A percentile compares a stretch with the other conserved stretches of the same genome.
These are phyloP conservation scores for Oreochromis grahami DNA, from an alignment of 2,797 vertebrate genomes.

Conservation along the genomic window DNA sequence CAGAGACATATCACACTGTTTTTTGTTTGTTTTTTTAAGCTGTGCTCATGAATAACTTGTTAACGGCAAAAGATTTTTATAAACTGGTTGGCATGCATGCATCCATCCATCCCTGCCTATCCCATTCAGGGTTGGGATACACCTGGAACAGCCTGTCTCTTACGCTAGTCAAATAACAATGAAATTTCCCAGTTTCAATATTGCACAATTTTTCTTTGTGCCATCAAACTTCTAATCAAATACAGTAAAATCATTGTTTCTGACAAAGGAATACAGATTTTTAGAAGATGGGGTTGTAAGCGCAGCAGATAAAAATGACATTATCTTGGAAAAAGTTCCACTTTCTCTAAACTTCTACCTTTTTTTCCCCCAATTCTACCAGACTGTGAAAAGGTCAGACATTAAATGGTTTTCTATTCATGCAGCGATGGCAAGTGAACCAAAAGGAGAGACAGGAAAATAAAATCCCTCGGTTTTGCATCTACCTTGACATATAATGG, in stretches of 20 bases:
- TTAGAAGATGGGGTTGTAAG: not conserved
- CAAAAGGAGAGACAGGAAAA: conserved; percentile 25
- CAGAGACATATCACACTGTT: not conserved
- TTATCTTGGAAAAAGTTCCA: conserved; percentile 20
- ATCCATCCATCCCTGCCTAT: not conserved
- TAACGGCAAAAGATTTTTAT: not conserved
- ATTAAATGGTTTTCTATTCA: conserved; percentile 26
- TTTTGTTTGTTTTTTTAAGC: not conserved
- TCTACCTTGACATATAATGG: conserved; percentile 27
- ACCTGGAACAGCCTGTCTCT: not conserved
- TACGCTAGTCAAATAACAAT: not conserved
- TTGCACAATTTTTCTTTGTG: not conserved
- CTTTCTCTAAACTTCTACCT: conserved; percentile 41
- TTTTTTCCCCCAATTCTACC: conserved; percentile 18
- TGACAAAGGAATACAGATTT: not conserved
- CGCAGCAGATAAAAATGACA: not conserved
- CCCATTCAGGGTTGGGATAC: not conserved
- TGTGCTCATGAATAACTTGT: not conserved
- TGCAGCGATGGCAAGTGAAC: conserved; percentile 30
- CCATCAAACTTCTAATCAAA: not conserved
- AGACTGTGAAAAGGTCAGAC: conserved; percentile 50
- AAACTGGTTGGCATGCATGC: not conserved
- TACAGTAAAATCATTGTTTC: not conserved
- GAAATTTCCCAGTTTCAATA: not conserved
- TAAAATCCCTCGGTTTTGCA: conserved; percentile 6